phyloP scores from a whole-genome alignment of 2,113 vertebrate genomes.

The Aspiorhynchus laticeps region DNA sequence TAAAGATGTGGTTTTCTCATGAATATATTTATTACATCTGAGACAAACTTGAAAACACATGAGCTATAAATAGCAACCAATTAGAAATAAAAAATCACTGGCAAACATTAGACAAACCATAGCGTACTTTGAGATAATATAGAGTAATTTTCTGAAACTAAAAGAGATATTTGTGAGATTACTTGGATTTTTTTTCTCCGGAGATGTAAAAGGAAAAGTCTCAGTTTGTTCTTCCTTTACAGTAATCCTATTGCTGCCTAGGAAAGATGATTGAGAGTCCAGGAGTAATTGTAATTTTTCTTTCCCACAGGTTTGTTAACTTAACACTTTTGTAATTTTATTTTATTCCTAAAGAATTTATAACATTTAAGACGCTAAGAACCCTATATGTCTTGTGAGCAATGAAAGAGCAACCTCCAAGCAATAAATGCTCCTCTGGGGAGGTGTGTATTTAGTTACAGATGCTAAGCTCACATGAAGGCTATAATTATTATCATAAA shows the following conservation, averaged over 20 bases:
- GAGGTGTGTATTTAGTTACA: not conserved
- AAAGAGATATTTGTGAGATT: not conserved
- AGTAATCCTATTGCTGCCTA: not conserved
- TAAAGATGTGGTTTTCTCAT: not conserved
- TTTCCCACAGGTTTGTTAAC: not conserved
- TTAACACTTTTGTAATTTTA: not conserved
- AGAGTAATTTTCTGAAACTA: not conserved
- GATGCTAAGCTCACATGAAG: not conserved
- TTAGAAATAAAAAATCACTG: not conserved
- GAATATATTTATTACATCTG: not conserved
- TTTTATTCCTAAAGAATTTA: not conserved
- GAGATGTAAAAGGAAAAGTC: not conserved
- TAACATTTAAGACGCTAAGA: not conserved
- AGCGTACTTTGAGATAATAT: not conserved
- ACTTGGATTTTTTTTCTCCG: not conserved
- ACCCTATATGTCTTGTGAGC: not conserved
- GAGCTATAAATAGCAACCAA: not conserved
- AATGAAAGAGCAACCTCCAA: not conserved
- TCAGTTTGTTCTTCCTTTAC: not conserved
- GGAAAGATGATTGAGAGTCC: not conserved
- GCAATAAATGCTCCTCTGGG: not conserved
- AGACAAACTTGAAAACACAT: not conserved
- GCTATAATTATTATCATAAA: conserved; percentile 35
- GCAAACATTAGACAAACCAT: not conserved
- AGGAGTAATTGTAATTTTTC: not conserved